phyloP scores from a whole-genome alignment of 2,113 vertebrate genomes.

The Myodes glareolus region DNA sequence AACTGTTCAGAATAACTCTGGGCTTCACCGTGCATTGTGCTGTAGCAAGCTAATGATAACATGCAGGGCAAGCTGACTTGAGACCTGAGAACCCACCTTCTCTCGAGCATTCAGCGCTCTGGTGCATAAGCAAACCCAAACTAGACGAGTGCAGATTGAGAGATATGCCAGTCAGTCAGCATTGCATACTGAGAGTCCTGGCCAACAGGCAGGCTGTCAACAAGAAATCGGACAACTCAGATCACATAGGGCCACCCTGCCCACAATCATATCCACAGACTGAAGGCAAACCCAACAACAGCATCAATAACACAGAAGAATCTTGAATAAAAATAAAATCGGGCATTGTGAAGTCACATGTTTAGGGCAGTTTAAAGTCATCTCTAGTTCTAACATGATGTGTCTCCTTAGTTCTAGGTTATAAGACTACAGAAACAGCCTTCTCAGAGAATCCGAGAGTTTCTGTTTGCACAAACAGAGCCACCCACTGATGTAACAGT shows the following conservation, averaged over 20 bases:
- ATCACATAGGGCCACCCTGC: not conserved
- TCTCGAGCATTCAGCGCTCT: not conserved
- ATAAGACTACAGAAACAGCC: not conserved
- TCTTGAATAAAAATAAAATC: not conserved
- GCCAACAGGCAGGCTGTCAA: not conserved
- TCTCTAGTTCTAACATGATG: slow-evolving; percentile 11
- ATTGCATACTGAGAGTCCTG: not conserved
- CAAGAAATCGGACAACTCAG: not conserved
- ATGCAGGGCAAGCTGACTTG: not conserved
- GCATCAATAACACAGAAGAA: not conserved
- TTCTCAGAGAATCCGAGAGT: not conserved
- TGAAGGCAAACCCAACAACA: not conserved
- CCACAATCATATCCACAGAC: not conserved
- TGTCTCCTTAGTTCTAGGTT: not conserved
- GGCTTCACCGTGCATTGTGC: not conserved
- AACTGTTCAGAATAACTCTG: not conserved
- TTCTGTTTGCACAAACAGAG: not conserved
- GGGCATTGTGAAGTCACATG: not conserved
- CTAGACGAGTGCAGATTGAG: not conserved
- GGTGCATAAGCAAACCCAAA: not conserved
- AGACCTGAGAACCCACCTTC: not conserved
- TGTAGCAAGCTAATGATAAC: not conserved
- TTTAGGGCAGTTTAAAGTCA: not conserved
- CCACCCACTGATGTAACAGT: not conserved
- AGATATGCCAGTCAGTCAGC: not conserved